phyloP scores from a whole-genome alignment of 37 sponge, comb jelly and placozoan genomes.

The Spongia lamella region DNA sequence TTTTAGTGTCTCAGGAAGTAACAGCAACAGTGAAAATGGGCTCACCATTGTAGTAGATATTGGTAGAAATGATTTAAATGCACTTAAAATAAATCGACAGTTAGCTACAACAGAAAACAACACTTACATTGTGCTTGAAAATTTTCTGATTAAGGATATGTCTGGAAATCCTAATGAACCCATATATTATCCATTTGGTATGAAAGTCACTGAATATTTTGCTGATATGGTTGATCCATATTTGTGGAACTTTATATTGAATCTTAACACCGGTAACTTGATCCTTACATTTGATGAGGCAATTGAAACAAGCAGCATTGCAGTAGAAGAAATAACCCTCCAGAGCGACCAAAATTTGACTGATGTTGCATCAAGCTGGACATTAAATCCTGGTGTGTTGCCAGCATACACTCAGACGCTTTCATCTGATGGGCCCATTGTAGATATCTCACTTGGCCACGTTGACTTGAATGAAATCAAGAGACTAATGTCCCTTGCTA shows the following conservation, averaged over 20 bases:
- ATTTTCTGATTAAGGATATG: conserved; percentile 71
- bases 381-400: conserved; percentile 40
- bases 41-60: conserved; percentile 39
- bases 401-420: conserved; percentile 53
- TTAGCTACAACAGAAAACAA: conserved; percentile 53
- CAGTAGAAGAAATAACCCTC: conserved; percentile 53
- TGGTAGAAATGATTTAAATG: conserved; percentile 81
- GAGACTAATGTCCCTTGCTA: conserved; percentile 60
- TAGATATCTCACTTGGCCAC: conserved; percentile 61
- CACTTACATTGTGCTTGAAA: conserved; percentile 65
- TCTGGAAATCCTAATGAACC: conserved; percentile 57
- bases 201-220: conserved; percentile 18
- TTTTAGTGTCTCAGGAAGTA: conserved; percentile 11
- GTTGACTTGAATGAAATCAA: conserved; percentile 86
- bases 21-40: conserved; percentile 28
- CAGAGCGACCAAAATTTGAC: conserved; percentile 45
- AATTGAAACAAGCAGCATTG: conserved; percentile 53
- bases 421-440: conserved; percentile 63
- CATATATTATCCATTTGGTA: conserved; percentile 56
- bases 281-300: conserved; percentile 88
- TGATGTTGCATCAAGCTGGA: conserved; percentile 1
- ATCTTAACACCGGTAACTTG: conserved; percentile 68
- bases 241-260: conserved; percentile 59
- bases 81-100: conserved; percentile 68
- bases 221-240: conserved; percentile 42